A percentile compares a stretch with the other conserved stretches of the same genome.
These are phyloP conservation scores for Verasper variegatus DNA, from an alignment of 2,113 vertebrate genomes.

Conservation along the genomic window DNA sequence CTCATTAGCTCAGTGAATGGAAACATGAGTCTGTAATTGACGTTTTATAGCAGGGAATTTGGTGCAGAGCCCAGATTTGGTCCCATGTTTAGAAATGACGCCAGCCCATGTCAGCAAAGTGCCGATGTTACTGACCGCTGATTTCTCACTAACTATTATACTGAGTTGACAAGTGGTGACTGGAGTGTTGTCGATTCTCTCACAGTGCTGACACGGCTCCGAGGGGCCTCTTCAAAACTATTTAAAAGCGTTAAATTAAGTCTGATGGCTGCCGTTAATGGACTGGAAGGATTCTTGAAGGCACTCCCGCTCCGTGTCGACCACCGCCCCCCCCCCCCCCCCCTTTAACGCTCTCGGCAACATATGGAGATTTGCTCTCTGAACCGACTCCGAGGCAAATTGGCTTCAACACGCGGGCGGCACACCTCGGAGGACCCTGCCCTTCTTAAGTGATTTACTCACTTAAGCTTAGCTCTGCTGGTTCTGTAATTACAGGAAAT, in stretches of 20 bases:
- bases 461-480: slow-evolving; percentile 47
- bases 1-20: slow-evolving; percentile 25
- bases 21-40: slow-evolving; percentile 12
- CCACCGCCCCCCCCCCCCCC: slow-evolving; percentile 14
- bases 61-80: neutral
- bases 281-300: slow-evolving; percentile 52
- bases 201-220: slow-evolving; percentile 21
- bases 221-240: slow-evolving; percentile 30
- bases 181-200: slow-evolving; percentile 43
- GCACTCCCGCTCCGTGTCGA: neutral
- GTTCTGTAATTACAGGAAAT: slow-evolving; percentile 74
- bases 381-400: slow-evolving; percentile 50
- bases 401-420: slow-evolving; percentile 51
- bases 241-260: slow-evolving; percentile 47
- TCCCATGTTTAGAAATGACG: neutral
- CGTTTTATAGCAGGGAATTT: neutral
- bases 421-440: slow-evolving; percentile 63
- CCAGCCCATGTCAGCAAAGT: neutral
- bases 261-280: slow-evolving; percentile 49
- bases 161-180: slow-evolving; percentile 54
- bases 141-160: slow-evolving; percentile 18
- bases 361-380: slow-evolving; percentile 77
- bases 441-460: slow-evolving; percentile 77
- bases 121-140: slow-evolving; percentile 31
- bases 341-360: slow-evolving; percentile 12